Conservation (phyloP, 2,113 vertebrate species). For the Apistogramma diplotaenia region DNA sequence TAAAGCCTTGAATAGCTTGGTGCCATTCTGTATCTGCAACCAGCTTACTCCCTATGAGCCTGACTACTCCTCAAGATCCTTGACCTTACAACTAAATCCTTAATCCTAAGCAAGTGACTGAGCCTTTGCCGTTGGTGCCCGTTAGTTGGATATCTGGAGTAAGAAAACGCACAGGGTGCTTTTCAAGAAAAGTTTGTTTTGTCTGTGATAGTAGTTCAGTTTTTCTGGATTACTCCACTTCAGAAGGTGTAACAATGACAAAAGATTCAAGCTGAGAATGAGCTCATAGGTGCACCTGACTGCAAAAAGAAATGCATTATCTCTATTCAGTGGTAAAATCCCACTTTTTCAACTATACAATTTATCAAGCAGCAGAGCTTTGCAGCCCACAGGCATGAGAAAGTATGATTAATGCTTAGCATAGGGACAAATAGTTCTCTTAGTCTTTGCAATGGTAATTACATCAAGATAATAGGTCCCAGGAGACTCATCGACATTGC, state of each 20-base stretch:
- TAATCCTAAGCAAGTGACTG: background rate
- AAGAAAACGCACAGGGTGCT: background rate
- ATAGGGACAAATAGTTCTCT: constrained; percentile 28
- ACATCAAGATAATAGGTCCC: constrained; percentile 58
- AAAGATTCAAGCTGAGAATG: background rate
- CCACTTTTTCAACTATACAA: constrained; percentile 17
- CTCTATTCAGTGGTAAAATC: constrained; percentile 31
- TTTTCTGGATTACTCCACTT: background rate
- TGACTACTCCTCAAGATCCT: too few relatives aligned
- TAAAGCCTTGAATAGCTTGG: background rate
- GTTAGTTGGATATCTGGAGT: background rate
- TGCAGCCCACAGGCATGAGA: constrained; percentile 33
- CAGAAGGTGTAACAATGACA: background rate
- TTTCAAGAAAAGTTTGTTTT: background rate
- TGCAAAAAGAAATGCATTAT: constrained; percentile 18
- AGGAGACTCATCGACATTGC: constrained; percentile 46
- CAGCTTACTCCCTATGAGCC: too few relatives aligned
- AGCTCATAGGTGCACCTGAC: background rate
- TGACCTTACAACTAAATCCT: background rate
- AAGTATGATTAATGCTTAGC: constrained; percentile 56
- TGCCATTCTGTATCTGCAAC: background rate
- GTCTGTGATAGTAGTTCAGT: background rate
- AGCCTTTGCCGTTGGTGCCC: background rate
- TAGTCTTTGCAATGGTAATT: constrained; percentile 63
- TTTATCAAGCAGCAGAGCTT: constrained; percentile 31